phyloP scores from a whole-genome alignment of 2,113 vertebrate genomes.

The Pseudopipra pipra region DNA sequence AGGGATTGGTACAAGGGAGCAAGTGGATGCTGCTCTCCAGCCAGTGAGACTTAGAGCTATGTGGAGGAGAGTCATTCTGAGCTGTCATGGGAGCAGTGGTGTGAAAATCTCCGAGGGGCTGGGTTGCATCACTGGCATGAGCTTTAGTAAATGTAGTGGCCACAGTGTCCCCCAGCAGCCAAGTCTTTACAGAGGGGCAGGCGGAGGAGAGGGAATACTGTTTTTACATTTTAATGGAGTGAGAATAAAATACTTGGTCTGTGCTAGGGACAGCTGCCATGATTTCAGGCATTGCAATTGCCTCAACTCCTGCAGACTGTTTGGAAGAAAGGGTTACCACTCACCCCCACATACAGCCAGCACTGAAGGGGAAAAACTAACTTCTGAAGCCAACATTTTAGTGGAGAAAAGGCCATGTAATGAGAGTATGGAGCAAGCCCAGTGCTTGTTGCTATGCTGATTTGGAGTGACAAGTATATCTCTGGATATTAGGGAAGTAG shows the following conservation, averaged over 20 bases:
- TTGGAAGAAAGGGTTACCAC: background rate
- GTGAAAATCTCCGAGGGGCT: background rate
- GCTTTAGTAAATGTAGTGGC: background rate
- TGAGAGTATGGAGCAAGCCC: background rate
- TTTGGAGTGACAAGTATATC: background rate
- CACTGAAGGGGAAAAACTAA: background rate
- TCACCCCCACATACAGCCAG: background rate
- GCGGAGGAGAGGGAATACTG: background rate
- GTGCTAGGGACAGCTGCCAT: fast-evolving
- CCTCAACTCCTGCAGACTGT: background rate
- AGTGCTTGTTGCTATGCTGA: background rate
- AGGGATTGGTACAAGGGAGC: background rate
- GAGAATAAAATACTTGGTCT: background rate
- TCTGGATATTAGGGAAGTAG: background rate
- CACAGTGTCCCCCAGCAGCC: background rate
- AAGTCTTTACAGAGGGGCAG: background rate
- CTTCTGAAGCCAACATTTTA: background rate
- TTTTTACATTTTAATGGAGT: background rate
- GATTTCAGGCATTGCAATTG: background rate
- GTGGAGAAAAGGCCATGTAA: background rate
- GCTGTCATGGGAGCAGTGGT: fast-evolving
- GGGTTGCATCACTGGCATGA: fast-evolving
- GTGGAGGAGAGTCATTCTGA: background rate
- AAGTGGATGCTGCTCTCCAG: background rate
- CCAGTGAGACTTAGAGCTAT: fast-evolving